Evolutionary conservation across 2,888 invertebrate genomes (phyloP).

Genomic region (Sympetrum striolatum): DNA sequence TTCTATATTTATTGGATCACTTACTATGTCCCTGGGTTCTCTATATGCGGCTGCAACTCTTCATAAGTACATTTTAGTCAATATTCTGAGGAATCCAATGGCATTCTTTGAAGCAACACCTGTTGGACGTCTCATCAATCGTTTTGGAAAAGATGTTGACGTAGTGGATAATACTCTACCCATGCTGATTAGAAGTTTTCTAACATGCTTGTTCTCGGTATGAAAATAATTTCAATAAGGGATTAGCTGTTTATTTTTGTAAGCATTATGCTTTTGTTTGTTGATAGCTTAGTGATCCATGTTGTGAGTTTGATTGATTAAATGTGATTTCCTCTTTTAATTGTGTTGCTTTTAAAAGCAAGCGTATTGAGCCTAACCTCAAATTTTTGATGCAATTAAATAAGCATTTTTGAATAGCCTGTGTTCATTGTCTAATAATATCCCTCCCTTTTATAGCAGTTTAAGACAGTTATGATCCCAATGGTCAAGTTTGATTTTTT

Average conservation of each 20-base stretch:
- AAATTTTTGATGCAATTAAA: too few relatives aligned
- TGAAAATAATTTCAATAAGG: constrained; percentile 46
- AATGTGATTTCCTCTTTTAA: background rate
- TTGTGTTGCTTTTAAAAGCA: background rate
- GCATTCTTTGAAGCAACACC: constrained; percentile 84
- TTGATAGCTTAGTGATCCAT: background rate
- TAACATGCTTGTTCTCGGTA: constrained; percentile 71
- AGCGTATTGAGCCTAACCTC: too few relatives aligned
- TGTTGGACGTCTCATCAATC: constrained; percentile 78
- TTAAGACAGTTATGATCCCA: too few relatives aligned
- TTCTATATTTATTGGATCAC: constrained; percentile 51
- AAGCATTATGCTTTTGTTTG: background rate
- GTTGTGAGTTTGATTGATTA: background rate
- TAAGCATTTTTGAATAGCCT: too few relatives aligned
- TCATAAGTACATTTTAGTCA: constrained; percentile 53
- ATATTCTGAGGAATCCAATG: constrained; percentile 55
- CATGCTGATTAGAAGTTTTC: constrained; percentile 75
- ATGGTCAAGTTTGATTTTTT: too few relatives aligned
- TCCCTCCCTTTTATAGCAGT: too few relatives aligned
- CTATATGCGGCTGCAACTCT: constrained; percentile 52
- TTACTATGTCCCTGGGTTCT: constrained; percentile 52
- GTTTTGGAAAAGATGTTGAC: constrained; percentile 79
- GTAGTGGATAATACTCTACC: constrained; percentile 75
- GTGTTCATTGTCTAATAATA: too few relatives aligned
- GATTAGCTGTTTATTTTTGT: background rate